Evolutionary conservation across 92 coral and sea anemone species (phyloP).

Genomic region (Paragorgia papillata): DNA sequence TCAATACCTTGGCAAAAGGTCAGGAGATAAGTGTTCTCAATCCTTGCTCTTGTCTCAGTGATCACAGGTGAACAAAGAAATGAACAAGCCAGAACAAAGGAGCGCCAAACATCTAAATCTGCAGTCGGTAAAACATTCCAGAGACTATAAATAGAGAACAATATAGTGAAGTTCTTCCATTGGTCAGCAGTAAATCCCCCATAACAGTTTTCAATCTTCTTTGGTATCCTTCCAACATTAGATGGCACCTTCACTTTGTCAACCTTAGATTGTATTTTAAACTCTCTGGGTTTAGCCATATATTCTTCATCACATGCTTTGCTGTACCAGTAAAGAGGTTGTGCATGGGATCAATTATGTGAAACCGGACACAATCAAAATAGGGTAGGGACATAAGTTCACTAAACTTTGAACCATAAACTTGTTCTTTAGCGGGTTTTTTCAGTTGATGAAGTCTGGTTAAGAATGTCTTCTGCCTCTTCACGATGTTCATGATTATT

Average conservation of each 20-base stretch:
- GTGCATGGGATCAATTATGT: conserved; percentile 54
- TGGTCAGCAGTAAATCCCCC: conserved; percentile 65
- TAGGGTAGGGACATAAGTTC: conserved; percentile 66
- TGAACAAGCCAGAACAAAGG: conserved; percentile 52
- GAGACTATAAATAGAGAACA: conserved; percentile 51
- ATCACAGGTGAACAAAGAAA: conserved; percentile 42
- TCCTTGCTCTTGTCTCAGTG: conserved; percentile 20
- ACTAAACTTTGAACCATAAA: conserved; percentile 53
- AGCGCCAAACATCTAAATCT: conserved; percentile 54
- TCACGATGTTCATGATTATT: conserved; percentile 47
- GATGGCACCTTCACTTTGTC: conserved; percentile 50
- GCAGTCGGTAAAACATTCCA: conserved; percentile 34
- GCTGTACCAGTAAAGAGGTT: conserved; percentile 55
- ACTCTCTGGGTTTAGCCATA: conserved; percentile 28
- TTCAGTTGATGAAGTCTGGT: conserved; percentile 36
- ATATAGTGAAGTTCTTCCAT: conserved; percentile 57
- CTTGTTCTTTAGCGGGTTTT: conserved; percentile 4
- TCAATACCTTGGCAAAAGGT: conserved; percentile 42
- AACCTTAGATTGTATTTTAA: no score
- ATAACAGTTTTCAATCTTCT: conserved; percentile 44
- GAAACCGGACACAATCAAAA: conserved; percentile 59
- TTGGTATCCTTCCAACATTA: conserved; percentile 55
- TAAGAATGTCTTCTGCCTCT: conserved; percentile 51
- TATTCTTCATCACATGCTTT: conserved; percentile 55
- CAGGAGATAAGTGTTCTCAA: conserved; percentile 18